Percentiles rank a stretch among this genome's conserved stretches.
phyloP scores from a whole-genome alignment of 2,113 vertebrate species.

The Jacana jacana region DNA sequence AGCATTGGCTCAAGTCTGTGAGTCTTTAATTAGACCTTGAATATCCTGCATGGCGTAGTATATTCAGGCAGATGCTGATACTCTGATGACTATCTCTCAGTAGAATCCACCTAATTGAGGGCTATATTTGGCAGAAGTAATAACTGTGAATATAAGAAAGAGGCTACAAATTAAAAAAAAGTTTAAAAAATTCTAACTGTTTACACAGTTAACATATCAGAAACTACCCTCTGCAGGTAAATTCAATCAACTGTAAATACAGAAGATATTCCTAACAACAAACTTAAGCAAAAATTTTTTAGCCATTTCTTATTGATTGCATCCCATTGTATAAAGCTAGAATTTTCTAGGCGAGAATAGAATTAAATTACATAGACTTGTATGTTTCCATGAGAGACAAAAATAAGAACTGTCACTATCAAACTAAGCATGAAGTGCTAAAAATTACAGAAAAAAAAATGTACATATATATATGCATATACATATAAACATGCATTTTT shows the following conservation, averaged over 20 bases:
- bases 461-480: background rate
- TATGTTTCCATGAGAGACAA: background rate
- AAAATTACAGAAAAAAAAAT: background rate
- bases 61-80: background rate
- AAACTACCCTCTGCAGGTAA: background rate
- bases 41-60: background rate
- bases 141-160: background rate
- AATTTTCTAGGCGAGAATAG: background rate
- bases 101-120: background rate
- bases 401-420: background rate
- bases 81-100: background rate
- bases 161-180: background rate
- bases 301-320: background rate
- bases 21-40: background rate
- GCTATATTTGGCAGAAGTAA: background rate
- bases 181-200: background rate
- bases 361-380: background rate
- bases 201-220: background rate
- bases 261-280: background rate
- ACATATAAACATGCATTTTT: background rate
- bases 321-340: background rate
- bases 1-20: background rate
- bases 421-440: background rate
- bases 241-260: background rate
- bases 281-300: background rate